phyloP scores from a whole-genome alignment of 2,888 invertebrate genomes.

The Macaria notata region DNA sequence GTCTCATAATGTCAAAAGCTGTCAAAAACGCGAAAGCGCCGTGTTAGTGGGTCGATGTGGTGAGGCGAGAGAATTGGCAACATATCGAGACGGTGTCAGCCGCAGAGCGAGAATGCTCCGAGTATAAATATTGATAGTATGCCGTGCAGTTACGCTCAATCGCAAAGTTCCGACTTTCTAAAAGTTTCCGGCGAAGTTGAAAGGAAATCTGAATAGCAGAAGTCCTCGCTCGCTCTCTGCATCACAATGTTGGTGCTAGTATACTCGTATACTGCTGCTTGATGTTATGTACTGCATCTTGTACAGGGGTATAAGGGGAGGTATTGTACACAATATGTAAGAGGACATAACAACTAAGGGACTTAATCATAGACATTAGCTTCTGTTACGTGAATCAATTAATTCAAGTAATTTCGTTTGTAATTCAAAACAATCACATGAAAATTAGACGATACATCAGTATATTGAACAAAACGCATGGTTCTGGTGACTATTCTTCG shows the following conservation, averaged over 20 bases:
- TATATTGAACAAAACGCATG: too few relatives aligned
- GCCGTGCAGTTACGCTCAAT: background rate
- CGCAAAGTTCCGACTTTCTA: constrained; percentile 12
- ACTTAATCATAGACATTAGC: too few relatives aligned
- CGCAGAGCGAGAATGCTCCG: too few relatives aligned
- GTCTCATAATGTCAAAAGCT: background rate
- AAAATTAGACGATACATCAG: too few relatives aligned
- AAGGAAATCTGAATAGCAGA: constrained; percentile 11
- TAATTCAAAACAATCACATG: too few relatives aligned
- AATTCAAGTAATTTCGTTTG: too few relatives aligned
- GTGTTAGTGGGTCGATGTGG: background rate
- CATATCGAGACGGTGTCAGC: background rate
- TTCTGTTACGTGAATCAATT: too few relatives aligned
- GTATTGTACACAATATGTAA: too few relatives aligned
- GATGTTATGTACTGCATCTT: background rate
- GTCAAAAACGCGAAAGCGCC: background rate
- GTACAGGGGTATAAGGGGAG: constrained; percentile 5
- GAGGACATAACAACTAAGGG: too few relatives aligned
- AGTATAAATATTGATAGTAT: background rate
- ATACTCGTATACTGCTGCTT: background rate
- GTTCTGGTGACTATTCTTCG: too few relatives aligned
- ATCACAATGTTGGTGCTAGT: constrained; percentile 12
- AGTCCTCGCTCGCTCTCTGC: background rate
- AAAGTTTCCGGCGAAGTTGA: constrained; percentile 12
- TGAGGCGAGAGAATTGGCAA: background rate